Evolutionary conservation across 2,113 vertebrate genomes (phyloP), one percentile per base, ranked within the genome.

Genomic region (Felis chaus): DNA sequence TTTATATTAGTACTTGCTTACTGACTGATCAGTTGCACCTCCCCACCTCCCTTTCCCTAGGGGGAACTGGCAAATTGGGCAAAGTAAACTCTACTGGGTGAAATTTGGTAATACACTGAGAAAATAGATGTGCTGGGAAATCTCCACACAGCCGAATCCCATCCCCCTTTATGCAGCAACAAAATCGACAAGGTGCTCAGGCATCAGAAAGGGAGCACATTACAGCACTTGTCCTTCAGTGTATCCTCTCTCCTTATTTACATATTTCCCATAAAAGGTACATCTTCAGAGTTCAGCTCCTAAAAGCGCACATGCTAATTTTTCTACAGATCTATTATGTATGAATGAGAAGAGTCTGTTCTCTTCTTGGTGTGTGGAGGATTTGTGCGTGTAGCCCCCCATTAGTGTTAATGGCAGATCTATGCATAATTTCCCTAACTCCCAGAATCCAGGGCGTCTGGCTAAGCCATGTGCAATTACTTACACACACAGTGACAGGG

Each of bases 311-410:
- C 97, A 96, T 98, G 97, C 98, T 98, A 98, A 98, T 99, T 98
- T 98, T 98, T 71, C 97, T 98, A 98, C 98, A 98, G 98, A 99
- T 99, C 98, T 98, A 98, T 98, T 98, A 98, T 99, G 98, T 98
- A 99, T 99, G 98, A 98, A 98, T 96, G 88, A 96, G 98, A 98
- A 98, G 98, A 91, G 82, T 87, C 98, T 98, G 97, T 98, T 98
- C 53, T 93, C 85, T 98, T 96, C 92, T 98, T 73, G 57, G 13
- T 96, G 97, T 98, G 91, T 2, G 65, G 97, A 98, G 97, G 97
- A 98, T 98, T 98, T 98, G 96, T 97, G 97, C 91, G 0, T 97
- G 96, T 98, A 99, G 98, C 98, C 91, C 96, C 94, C 97, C 97
- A 97, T 98, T 99, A 98, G 97, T 97, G 97, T 97, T 98, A 98